Evolutionary conservation across 2,113 vertebrate genomes (phyloP), one percentile per base, ranked within the genome.

Genomic region (Pontoporia blainvillei): DNA sequence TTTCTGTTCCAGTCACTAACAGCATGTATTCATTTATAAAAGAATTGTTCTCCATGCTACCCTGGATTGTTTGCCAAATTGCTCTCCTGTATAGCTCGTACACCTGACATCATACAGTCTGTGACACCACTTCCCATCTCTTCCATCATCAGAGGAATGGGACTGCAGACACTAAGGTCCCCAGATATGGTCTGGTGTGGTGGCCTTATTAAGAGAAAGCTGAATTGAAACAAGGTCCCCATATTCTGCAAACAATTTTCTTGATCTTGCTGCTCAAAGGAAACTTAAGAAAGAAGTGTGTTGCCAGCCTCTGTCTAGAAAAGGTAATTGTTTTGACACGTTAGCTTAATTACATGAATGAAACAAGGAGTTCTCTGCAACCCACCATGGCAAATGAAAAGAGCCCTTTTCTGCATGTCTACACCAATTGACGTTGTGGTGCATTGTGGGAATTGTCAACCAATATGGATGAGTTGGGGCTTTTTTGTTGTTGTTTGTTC

Each of bases 1-100:
- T 94, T 96, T 76, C 36, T 17, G 7, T 97, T 90, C 75, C 72
- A 78, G 73, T 79, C 76, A 84, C 86, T 86, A 96, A 86, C n/a
- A 85, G 86, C 94, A 69, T 82, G 91, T 92, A 91, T 91, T 97
- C 92, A 91, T 96, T 97, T 97, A 96, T 93, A 87, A 97, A 97
- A 96, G 83, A 85, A 81, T 91, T 88, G 54, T 86, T 97, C 61
- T 69, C 66, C 73, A 34, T 0, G 1, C 93, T 93, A 76, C 27
- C 67, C 59, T 41, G 71, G 44, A 86, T 90, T 92, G 91, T 96
- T 97, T 95, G 95, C 84, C 89, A 97, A 97, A 94, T 93, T 41
- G 69, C 86, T 97, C 64, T 96, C 59, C 83, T 87, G 49, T 94
- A 57, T 21, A 46, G 34, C 66, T 97, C 82, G 27, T 23, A 90